Evolutionary conservation across 2,888 invertebrate species (phyloP), one percentile per base, ranked within the genome.

Genomic region (Eumacrocentrus americanus): DNA sequence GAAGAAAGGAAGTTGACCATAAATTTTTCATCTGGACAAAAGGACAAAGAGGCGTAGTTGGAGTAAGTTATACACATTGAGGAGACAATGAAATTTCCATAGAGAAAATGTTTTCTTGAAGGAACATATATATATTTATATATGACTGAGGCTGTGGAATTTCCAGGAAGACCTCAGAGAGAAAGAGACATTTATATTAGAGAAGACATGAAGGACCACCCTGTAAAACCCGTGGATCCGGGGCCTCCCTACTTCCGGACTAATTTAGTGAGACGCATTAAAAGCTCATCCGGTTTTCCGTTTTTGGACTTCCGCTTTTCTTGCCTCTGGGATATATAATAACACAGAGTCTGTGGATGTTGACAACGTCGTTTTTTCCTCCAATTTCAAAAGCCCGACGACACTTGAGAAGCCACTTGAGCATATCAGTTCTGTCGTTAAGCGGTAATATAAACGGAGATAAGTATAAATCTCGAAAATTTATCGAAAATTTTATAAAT

Each of bases 241-340:
- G 29, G 5, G 29, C 9, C 29, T 6, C 9, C 9, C 29, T 22
- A 58, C 52, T 40, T 56, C 61, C 59, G 47, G 62, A 53, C 60
- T 53, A 38, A 61, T 59, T 63, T 54, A 52, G 22, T 52, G 22
- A 29, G 29, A 38, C 38, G 44, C 56, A 62, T 62, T 63, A 60
- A 64, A 57, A 59, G 61, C 58, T 52, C 57, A 64, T 66, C 64
- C 64, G 64, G 66, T 59, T 66, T 64, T 64, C 51, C 59, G 51
- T 54, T 64, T 46, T 46, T 46, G 20, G 46, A 46, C 46, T 46
- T 46, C 46, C 46, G 23, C 46, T 46, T 12, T n/a, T 46, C 4
- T 29, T 29, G 5, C 29, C 29, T 29, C 9, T 29, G 9, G 29
- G 5, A 29, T 29, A 29, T 29, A 29, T 29, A 29, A n/a, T n/a